Evolutionary conservation across 2,888 invertebrate species (phyloP), one percentile per base, ranked within the genome.

Genomic region (Torymus tubicola): DNA sequence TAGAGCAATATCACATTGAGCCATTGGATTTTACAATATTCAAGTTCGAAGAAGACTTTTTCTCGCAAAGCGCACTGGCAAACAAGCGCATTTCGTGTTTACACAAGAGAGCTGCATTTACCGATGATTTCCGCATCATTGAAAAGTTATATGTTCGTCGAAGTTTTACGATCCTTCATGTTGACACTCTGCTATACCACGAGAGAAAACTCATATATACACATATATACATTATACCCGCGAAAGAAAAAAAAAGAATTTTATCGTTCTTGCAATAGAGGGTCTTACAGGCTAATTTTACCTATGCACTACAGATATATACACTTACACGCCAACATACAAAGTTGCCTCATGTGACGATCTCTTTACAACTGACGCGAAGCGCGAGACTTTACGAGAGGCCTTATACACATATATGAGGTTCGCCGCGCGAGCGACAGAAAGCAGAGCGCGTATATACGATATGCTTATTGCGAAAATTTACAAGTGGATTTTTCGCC

Each of bases 381-480:
- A n/a, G n/a, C 13, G 16, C 10, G 50, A 16, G 60, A 3, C 14
- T 61, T 58, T 18, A 52, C 14, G n/a, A 31, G 31, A 58, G 58
- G 57, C n/a, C n/a, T n/a, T 2, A 8, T 31, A 2, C 8, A 31
- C 31, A 5, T 8, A 5, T 8, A 31, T 31, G 31, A 31, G 31
- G 31, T 31, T 31, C 31, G 31, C 2, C 31, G 31, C 31, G 31
- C 24, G 2, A 3, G n/a, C n/a, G n/a, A n/a, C 24, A 24, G 2
- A 53, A 21, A 72, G 60, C 60, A 12, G 57, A n/a, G n/a, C 16
- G 55, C 71, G n/a, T n/a, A n/a, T n/a, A n/a, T n/a, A n/a, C n/a
- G n/a, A n/a, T n/a, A n/a, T n/a, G n/a, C n/a, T 60, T 63, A 72
- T 72, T 73, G 52, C 73, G 73, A 64, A 73, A 73, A 73, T 73